These are phyloP conservation scores for Drosophila dunni DNA, from an alignment of 1,140 invertebrate genomes.

Conservation along the genomic window DNA sequence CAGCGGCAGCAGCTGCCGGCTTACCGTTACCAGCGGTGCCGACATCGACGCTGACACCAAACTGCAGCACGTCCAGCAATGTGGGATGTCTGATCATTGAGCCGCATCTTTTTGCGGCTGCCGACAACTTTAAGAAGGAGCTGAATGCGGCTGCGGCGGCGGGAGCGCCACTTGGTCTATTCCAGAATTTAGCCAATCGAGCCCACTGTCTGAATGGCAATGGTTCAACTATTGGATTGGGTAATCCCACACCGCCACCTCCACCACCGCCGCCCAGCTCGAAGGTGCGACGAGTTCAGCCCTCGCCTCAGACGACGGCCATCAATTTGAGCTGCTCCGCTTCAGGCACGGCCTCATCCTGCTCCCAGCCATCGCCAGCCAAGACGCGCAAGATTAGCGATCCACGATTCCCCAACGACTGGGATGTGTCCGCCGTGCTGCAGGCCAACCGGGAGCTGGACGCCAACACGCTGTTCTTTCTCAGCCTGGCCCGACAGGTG, in stretches of 20 bases:
- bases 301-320: conserved; percentile 76
- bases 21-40: conserved; percentile 51
- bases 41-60: conserved; percentile 34
- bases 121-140: conserved; percentile 81
- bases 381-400: conserved; percentile 74
- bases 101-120: conserved; percentile 76
- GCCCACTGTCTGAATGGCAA: conserved; percentile 57
- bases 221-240: conserved; percentile 20
- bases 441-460: conserved; percentile 81
- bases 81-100: conserved; percentile 83
- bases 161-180: conserved; percentile 63
- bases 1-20: conserved; percentile 67
- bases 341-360: conserved; percentile 15
- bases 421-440: conserved; percentile 76
- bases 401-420: conserved; percentile 59
- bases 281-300: conserved; percentile 76
- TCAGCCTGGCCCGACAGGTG: conserved; percentile 76
- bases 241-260: conserved; percentile 50
- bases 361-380: conserved; percentile 55
- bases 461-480: conserved; percentile 79
- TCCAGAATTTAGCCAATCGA: conserved; percentile 71
- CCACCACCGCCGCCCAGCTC: conserved; percentile 60
- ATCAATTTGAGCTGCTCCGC: conserved; percentile 76
- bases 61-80: conserved; percentile 52
- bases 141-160: conserved; percentile 66